These are phyloP conservation scores for Corvus moneduloides DNA, from an alignment of 2,113 vertebrate genomes.

Conservation along the genomic window DNA sequence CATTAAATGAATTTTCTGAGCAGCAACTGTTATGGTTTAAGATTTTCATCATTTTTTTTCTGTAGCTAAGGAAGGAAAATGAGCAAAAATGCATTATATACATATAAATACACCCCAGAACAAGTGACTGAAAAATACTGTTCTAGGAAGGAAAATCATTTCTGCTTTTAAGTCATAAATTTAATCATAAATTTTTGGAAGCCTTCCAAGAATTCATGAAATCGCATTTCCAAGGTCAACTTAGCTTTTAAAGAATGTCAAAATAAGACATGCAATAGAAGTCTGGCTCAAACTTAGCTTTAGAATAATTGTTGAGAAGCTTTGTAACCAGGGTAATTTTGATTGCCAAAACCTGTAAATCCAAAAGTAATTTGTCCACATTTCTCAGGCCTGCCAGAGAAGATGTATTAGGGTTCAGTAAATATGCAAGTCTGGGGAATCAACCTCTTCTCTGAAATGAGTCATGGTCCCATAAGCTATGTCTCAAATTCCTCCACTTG, in stretches of 20 bases:
- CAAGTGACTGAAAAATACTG: constrained; percentile 40
- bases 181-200: constrained; percentile 44
- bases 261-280: not conserved
- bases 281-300: not conserved
- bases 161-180: constrained; percentile 56
- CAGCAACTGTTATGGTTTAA: not conserved
- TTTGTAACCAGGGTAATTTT: constrained; percentile 15
- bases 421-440: not conserved
- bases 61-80: constrained; percentile 34
- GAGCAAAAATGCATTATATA: constrained; percentile 28
- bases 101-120: constrained; percentile 33
- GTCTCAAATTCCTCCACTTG: not conserved
- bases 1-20: constrained; percentile 62
- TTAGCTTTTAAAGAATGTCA: constrained; percentile 32
- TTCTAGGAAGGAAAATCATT: constrained; percentile 41
- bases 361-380: not conserved
- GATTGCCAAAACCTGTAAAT: not conserved
- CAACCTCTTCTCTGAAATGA: not conserved
- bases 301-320: not conserved
- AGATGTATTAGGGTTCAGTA: not conserved
- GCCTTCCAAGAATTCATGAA: constrained; percentile 41
- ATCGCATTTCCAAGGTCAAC: constrained; percentile 39
- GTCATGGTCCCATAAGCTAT: not conserved
- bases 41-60: constrained; percentile 15
- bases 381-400: not conserved